Evolutionary conservation across 1,140 invertebrate genomes (phyloP).

Genomic region (Tetranychus urticae): DNA sequence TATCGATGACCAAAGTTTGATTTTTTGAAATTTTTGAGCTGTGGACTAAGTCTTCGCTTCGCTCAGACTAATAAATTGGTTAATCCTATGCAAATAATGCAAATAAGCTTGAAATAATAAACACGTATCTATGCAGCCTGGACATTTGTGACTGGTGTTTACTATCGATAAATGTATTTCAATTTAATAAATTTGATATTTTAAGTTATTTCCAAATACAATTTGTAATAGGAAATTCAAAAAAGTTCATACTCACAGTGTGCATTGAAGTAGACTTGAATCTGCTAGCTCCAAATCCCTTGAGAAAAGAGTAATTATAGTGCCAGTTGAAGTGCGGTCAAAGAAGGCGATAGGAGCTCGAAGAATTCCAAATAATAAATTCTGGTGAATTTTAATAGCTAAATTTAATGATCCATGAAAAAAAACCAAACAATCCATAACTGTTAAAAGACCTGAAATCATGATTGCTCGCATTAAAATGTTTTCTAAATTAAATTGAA

Average conservation of each 20-base stretch:
- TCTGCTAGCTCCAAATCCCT: neutral
- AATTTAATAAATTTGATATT: too few species aligned
- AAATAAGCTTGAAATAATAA: too few species aligned
- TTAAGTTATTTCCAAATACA: neutral
- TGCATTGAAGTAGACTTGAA: neutral
- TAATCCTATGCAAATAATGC: too few species aligned
- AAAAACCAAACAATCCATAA: neutral
- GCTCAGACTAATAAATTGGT: too few species aligned
- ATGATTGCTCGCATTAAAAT: neutral
- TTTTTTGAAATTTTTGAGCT: too few species aligned
- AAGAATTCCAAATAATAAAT: constrained; percentile 16
- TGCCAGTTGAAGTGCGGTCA: constrained; percentile 21
- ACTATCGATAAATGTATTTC: too few species aligned
- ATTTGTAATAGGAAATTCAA: neutral
- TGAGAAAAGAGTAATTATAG: constrained; percentile 8
- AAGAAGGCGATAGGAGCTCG: constrained; percentile 39
- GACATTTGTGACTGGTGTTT: too few species aligned
- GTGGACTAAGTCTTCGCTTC: too few species aligned
- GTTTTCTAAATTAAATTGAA: too few species aligned
- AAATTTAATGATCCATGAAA: neutral
- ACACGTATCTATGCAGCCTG: too few species aligned
- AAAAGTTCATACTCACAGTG: neutral
- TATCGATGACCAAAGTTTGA: too few species aligned
- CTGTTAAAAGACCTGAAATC: neutral
- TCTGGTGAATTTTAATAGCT: neutral